A percentile compares a stretch with the other conserved stretches of the same genome.
Evolutionary conservation across 2,113 vertebrate species (phyloP).

Genomic region (Canis aureus): DNA sequence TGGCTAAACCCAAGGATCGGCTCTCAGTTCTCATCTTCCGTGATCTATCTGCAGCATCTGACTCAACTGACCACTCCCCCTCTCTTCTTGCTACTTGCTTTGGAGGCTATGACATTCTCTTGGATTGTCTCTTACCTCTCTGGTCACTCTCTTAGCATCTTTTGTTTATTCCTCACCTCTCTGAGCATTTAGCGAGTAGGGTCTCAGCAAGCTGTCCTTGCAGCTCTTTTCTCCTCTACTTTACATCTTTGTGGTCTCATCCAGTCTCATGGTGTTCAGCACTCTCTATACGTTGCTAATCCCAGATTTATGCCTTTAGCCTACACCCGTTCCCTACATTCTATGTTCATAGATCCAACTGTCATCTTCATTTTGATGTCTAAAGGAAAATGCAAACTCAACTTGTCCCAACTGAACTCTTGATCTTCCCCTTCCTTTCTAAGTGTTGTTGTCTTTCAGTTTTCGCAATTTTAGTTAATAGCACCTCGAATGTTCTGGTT

Average conservation of each 20-base stretch:
- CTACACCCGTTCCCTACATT: not conserved
- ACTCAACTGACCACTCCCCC: not conserved
- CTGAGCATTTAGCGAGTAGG: not conserved
- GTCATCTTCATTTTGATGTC: not conserved
- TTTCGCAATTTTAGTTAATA: not conserved
- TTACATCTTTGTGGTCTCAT: not conserved
- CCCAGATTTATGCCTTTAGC: not conserved
- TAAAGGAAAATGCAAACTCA: not conserved
- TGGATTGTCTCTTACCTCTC: not conserved
- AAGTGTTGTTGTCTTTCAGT: not conserved
- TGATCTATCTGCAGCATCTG: not conserved
- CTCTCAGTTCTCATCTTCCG: not conserved
- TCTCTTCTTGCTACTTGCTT: not conserved
- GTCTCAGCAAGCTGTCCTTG: not conserved
- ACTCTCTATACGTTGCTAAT: not conserved
- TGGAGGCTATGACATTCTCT: not conserved
- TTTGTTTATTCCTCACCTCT: not conserved
- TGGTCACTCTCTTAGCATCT: not conserved
- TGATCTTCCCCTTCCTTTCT: not conserved
- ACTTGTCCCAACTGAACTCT: not conserved
- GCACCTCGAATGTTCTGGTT: not conserved
- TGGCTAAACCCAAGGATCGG: not conserved
- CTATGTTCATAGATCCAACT: not conserved
- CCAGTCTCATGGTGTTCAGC: not conserved
- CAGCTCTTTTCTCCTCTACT: not conserved